Percentiles rank a stretch among this genome's conserved stretches.
Evolutionary conservation across 2,113 vertebrate species (phyloP).

Genomic region (Sinocyclocheilus rhinocerous): DNA sequence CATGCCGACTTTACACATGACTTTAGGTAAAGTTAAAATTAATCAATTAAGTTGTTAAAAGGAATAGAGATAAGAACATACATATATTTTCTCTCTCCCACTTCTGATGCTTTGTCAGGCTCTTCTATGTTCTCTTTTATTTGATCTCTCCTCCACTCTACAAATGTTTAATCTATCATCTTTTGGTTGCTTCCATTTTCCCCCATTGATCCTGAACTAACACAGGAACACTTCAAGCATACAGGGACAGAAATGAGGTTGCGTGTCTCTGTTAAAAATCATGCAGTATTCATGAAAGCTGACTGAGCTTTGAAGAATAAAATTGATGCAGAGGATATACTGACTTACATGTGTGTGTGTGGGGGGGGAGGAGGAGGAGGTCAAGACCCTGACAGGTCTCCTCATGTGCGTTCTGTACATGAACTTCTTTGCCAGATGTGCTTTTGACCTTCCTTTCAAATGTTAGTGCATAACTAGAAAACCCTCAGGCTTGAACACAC

Average conservation of each 20-base stretch:
- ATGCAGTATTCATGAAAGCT: conserved; percentile 47
- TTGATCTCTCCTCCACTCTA: conserved; percentile 2
- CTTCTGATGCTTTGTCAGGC: background rate
- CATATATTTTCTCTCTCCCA: background rate
- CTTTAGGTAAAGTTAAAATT: background rate
- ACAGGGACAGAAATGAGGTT: conserved; percentile 9
- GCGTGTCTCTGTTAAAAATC: background rate
- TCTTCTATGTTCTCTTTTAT: conserved; percentile 26
- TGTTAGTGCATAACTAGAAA: conserved; percentile 55
- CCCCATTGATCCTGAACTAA: conserved; percentile 30
- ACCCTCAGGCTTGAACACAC: conserved; percentile 21
- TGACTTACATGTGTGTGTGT: conserved; percentile 29
- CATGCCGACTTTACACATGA: background rate
- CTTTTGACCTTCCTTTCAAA: conserved; percentile 59
- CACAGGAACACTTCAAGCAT: background rate
- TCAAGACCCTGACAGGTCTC: conserved; percentile 39
- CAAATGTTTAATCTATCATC: conserved; percentile 31
- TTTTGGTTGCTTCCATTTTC: conserved; percentile 25
- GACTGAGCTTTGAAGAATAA: conserved; percentile 40
- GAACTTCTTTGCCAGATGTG: conserved; percentile 47
- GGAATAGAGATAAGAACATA: background rate
- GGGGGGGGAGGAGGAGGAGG: background rate
- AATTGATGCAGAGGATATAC: conserved; percentile 21
- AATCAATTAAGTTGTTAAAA: background rate
- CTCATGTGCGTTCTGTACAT: conserved; percentile 40